These are phyloP conservation scores for Megaceryle torquata DNA, from an alignment of 2,113 vertebrate species.

Conservation along the genomic window DNA sequence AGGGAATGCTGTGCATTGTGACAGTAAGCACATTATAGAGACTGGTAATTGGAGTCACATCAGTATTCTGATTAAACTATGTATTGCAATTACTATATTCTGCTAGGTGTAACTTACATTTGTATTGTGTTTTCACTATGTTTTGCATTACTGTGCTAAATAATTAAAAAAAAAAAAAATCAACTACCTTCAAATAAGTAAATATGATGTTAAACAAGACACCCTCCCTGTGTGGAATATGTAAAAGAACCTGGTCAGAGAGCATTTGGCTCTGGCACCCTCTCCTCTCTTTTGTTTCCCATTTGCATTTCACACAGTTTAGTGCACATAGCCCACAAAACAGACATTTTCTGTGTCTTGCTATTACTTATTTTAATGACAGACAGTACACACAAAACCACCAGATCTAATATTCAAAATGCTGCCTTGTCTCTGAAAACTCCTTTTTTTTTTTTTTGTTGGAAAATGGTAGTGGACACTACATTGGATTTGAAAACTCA, in stretches of 20 bases:
- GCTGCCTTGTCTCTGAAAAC: not conserved
- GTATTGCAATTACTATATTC: not conserved
- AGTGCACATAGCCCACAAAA: not conserved
- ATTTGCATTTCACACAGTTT: not conserved
- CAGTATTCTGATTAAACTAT: not conserved
- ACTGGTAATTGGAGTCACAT: not conserved
- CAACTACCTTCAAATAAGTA: not conserved
- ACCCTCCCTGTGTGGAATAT: accelerated
- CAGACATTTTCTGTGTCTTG: accelerated
- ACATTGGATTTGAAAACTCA: not conserved
- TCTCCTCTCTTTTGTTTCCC: not conserved
- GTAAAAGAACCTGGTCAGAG: not conserved
- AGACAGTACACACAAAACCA: not conserved
- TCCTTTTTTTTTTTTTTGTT: not conserved
- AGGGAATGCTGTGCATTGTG: not conserved
- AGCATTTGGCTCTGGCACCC: accelerated
- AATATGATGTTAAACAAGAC: not conserved
- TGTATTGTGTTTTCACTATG: not conserved
- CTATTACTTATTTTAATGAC: not conserved
- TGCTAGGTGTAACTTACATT: accelerated
- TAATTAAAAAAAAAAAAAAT: not conserved
- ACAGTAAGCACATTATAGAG: not conserved
- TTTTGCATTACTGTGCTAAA: not conserved
- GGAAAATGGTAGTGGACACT: not conserved
- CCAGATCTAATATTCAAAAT: not conserved